Base-by-base conservation (phyloP, 2,113 vertebrate genomes). In the Chrysochloris asiatica region DNA sequence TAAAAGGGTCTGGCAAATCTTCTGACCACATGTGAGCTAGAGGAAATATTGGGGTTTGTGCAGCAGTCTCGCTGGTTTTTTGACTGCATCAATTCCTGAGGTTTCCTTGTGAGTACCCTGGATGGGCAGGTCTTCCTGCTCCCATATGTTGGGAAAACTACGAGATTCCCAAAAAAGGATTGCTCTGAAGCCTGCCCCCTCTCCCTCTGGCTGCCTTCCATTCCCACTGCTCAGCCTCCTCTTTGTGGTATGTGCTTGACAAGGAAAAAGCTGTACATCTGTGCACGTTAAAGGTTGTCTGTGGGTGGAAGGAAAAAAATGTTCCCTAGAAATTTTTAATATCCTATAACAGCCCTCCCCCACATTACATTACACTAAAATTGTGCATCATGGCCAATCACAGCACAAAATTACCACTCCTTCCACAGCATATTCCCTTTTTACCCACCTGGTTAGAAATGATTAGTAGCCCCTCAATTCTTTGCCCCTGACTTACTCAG, bases 241-340 rank as follows among this genome's bases (percentile, higher is more conserved):
- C 8, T 94, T 81, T 86, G 65, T 69, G 47, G 56, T 24, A 54
- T 81, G 50, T 83, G 56, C 38, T 59, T 80, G 16, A 93, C n/a
- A 61, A 75, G 63, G 21, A 26, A 54, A 81, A 61, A 80, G 38
- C 16, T 11, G 50, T 72, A 67, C 52, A 80, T 77, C 83, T 89
- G 65, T 63, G 67, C 43, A 63, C 17, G 86, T 48, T 73, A 91
- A 83, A 86, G n/a, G 8, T 73, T 95, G 47, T 75, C 89, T 41
- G 54, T 84, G 83, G 90, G 89, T 94, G 54, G 86, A 88, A 21
- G 59, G 65, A 48, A 56, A 63, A 43, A 81, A 92, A 86, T 75
- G 52, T 88, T 92, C 92, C 36, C 48, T 81, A 78, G 85, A 69
- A 95, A 94, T 84, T 78, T 63, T 93, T 89, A 91, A 94, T 76